Base-by-base conservation (phyloP, 2,797 vertebrate species). In the Catostomus latipinnis region DNA sequence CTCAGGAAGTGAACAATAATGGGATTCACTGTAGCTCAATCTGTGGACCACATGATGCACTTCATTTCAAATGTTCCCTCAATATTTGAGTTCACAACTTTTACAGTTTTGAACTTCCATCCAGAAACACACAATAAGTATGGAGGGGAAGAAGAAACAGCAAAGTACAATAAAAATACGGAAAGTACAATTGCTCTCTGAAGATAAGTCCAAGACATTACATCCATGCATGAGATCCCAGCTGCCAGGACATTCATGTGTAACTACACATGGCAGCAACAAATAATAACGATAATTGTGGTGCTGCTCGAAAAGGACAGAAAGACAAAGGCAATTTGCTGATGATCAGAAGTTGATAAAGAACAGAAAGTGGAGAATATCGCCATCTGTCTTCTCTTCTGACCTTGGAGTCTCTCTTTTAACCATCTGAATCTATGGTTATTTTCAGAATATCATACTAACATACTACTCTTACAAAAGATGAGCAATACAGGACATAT, bases 11-110 rank as follows among this genome's bases (percentile, higher is more conserved):
- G 88, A 88, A 65, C 86, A 89, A 74, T 75, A 45, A 70, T 63
- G 13, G 65, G 84, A 83, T 62, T 87, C 82, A n/a, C 74, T 58
- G 52, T 48, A 43, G 68, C 71, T 69, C 57, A 93, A 91, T 91
- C 89, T 92, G 93, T 82, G 49, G 73, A 81, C 90, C 92, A 92
- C 89, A 92, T 92, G 92, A 93, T 88, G 53, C 22, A 81, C 45
- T 53, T 61, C 2, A 75, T 79, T 79, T 83, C 54, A 73, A 62
- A 61, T 56, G 56, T 52, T 54, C 62, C 50, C 66, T 77, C 61
- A 60, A 6, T 65, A n/a, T 74, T 80, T 48, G 58, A 71, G 12
- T 10, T 73, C 50, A 71, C 8, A 14, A 65, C 45, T 77, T 18
- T 77, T 18, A 46, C 6, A n/a, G 74, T 86, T 84, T 82, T 74